Conservation (phyloP, 2,797 vertebrate species). For the Valencia hispanica region DNA sequence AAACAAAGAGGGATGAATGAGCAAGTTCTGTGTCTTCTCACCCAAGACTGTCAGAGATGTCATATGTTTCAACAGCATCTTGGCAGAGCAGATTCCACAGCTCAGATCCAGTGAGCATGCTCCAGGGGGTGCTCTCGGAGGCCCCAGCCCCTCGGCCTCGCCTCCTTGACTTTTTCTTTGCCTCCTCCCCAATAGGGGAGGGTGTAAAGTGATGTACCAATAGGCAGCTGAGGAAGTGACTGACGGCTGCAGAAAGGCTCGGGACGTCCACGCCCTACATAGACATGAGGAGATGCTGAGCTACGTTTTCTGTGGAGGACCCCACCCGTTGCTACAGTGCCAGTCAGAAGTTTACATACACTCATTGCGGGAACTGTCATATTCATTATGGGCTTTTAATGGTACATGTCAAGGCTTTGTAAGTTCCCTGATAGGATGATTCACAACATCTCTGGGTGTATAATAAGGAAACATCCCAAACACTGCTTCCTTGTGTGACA, state of each 20-base stretch:
- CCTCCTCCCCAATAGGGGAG: conserved; percentile 66
- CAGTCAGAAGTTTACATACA: neutral
- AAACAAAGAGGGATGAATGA: conserved; percentile 17
- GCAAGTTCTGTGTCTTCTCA: conserved; percentile 42
- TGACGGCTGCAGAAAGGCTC: conserved; percentile 81
- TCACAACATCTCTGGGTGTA: neutral
- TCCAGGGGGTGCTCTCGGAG: conserved; percentile 66
- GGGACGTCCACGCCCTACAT: conserved; percentile 82
- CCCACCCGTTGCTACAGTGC: neutral
- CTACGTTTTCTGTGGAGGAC: conserved; percentile 4
- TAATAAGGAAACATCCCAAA: neutral
- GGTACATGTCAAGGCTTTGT: neutral
- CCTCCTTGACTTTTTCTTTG: conserved; percentile 79
- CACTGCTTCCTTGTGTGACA: neutral
- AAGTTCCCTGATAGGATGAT: neutral
- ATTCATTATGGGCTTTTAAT: neutral
- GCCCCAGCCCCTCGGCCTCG: conserved; percentile 72
- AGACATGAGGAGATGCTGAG: conserved; percentile 31
- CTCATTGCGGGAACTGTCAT: neutral
- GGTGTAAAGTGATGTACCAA: conserved; percentile 77
- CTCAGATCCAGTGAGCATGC: conserved; percentile 72
- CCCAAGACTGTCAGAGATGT: conserved; percentile 77
- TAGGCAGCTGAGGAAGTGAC: conserved; percentile 86
- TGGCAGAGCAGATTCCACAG: conserved; percentile 84
- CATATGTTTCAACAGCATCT: conserved; percentile 81